A percentile compares a stretch with the other conserved stretches of the same genome.
Evolutionary conservation across 2,888 invertebrate species (phyloP).

Genomic region (Archips xylosteana): DNA sequence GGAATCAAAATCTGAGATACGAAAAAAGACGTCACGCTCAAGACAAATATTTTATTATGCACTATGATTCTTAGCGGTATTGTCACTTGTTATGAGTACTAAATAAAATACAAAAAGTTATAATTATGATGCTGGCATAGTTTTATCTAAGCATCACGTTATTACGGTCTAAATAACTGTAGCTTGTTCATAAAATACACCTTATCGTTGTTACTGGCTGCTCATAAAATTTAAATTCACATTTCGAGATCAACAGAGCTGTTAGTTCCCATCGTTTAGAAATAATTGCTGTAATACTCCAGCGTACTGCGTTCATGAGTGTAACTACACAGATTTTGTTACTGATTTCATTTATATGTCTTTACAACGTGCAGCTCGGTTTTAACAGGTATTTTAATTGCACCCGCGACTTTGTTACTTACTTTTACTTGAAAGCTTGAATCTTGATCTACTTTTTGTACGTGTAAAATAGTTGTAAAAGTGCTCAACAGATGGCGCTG

Average conservation of each 20-base stretch:
- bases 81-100: neutral
- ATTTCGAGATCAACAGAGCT: slow-evolving; percentile 28
- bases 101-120: neutral
- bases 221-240: slow-evolving; percentile 26
- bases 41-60: neutral
- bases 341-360: slow-evolving; percentile 40
- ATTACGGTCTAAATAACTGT: neutral
- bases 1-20: neutral
- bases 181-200: slow-evolving; percentile 9
- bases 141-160: slow-evolving; percentile 6
- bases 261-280: slow-evolving; percentile 36
- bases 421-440: slow-evolving; percentile 20
- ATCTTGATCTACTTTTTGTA: slow-evolving; percentile 32
- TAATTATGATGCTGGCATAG: neutral
- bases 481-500: slow-evolving; percentile 57
- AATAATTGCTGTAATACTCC: slow-evolving; percentile 36
- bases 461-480: slow-evolving; percentile 24
- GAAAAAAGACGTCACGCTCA: neutral
- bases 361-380: slow-evolving; percentile 33
- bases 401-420: slow-evolving; percentile 18
- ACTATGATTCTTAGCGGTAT: neutral
- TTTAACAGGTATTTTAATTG: slow-evolving; percentile 38
- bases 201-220: slow-evolving; percentile 1
- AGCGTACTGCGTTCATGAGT: slow-evolving; percentile 21
- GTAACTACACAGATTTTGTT: slow-evolving; percentile 37